A percentile compares a stretch with the other conserved stretches of the same genome.
Conservation (phyloP, 2,797 vertebrate species). For the Anomalospiza imberbis region DNA sequence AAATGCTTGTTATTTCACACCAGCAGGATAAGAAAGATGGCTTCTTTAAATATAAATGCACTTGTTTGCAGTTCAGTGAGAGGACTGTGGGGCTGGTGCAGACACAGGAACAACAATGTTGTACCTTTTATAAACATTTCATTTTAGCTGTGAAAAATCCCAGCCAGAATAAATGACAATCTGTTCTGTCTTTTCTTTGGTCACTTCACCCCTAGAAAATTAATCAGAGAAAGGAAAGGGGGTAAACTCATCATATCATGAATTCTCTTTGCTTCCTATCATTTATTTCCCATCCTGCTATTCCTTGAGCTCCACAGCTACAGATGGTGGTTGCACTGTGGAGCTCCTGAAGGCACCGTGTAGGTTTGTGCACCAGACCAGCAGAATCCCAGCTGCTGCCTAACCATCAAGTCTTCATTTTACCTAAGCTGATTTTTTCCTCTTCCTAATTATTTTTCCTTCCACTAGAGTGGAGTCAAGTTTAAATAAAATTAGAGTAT, state of each 20-base stretch:
- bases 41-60: not conserved
- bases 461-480: not conserved
- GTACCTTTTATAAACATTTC: not conserved
- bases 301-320: not conserved
- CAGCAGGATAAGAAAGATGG: not conserved
- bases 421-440: not conserved
- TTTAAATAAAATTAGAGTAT: not conserved
- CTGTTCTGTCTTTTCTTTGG: not conserved
- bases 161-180: not conserved
- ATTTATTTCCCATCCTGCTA: not conserved
- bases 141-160: not conserved
- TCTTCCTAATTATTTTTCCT: not conserved
- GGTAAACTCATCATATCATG: not conserved
- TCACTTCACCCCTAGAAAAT: not conserved
- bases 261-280: not conserved
- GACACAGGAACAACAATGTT: not conserved
- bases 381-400: slow-evolving; percentile 16
- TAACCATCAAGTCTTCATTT: not conserved
- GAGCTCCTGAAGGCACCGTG: not conserved
- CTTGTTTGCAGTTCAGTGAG: not conserved
- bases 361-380: not conserved
- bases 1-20: not conserved
- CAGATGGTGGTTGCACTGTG: not conserved
- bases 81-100: not conserved
- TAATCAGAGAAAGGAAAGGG: not conserved